Conservation (phyloP, 1,140 invertebrate genomes). For the Diplogasteroides magnus region DNA sequence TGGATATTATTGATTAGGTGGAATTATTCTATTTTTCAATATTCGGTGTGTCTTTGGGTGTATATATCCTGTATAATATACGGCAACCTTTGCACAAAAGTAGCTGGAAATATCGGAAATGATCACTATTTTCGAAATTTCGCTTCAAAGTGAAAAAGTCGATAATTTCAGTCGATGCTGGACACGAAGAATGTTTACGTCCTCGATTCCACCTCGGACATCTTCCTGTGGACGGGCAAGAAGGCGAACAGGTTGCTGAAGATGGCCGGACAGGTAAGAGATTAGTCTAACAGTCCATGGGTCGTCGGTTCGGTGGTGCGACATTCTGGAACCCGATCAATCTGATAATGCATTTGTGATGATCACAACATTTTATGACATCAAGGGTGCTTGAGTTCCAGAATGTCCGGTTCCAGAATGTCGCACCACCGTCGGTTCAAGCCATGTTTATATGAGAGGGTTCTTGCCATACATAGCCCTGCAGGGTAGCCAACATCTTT, state of each 20-base stretch:
- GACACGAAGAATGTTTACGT: slow-evolving; percentile 93
- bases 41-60: too few relatives aligned
- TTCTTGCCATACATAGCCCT: too few relatives aligned
- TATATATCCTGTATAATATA: not conserved
- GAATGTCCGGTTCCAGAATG: too few relatives aligned
- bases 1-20: not conserved
- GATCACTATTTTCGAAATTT: slow-evolving; percentile 1
- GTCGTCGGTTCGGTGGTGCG: too few relatives aligned
- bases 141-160: too few relatives aligned
- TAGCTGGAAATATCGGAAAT: not conserved
- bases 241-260: slow-evolving; percentile 91
- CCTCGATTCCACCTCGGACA: slow-evolving; percentile 85
- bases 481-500: too few relatives aligned
- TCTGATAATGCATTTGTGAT: too few relatives aligned
- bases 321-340: too few relatives aligned
- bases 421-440: too few relatives aligned
- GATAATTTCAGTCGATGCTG: slow-evolving; percentile 62
- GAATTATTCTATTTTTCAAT: not conserved
- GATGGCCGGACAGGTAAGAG: slow-evolving; percentile 66
- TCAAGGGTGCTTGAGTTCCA: too few relatives aligned
- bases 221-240: slow-evolving; percentile 99
- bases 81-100: not conserved
- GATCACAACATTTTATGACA: too few relatives aligned
- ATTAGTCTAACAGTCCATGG: not conserved
- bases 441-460: too few relatives aligned